Evolutionary conservation across 30 jellyfish, hydroid and myxozoan genomes (phyloP), one percentile per base, ranked within the genome.

Genomic region (Cassiopea xamachana): DNA sequence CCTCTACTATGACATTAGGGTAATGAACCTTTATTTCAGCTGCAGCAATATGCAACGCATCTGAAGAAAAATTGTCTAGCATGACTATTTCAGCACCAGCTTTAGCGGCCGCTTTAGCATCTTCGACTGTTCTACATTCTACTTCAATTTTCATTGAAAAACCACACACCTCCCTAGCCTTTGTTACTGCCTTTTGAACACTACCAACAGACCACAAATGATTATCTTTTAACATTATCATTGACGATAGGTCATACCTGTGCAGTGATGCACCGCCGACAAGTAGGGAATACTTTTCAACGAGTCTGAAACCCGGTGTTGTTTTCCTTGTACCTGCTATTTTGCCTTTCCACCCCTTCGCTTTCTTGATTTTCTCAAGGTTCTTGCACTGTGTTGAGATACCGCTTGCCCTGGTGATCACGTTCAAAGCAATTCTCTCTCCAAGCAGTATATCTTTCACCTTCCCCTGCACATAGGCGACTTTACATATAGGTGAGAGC

Each of bases 271-370:
- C 87, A 43, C 98, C 97, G 27, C 98, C 98, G 9, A 90, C 98
- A 55, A 84, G 93, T 81, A 94, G 18, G 45, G 97, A 88, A 61
- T 94, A 94, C 73, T 94, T 94, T 68, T 94, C 98, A 44, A 84
- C 97, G 2, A 80, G 48, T 48, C 98, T 46, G 64, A 89, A 94
- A 1, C 97, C 97, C 13, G 98, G 98, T 2, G 98, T 94, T 7
- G 98, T 94, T 81, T 94, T 94, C 44, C 98, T 72, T 7, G 98
- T 94, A 47, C 97, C 97, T 43, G 98, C 98, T 12, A 94, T 61
- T 81, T 90, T 93, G 18, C 97, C 98, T 7, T 75, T 60, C 97
- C 97, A 89, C 2, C 48, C 61, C 72, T 64, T 51, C 39, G 16
- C 51, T 15, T 19, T 45, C 75, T 85, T 89, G 43, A 89, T 79